phyloP scores from a whole-genome alignment of 2,888 invertebrate genomes.

The Pandemis corylana region DNA sequence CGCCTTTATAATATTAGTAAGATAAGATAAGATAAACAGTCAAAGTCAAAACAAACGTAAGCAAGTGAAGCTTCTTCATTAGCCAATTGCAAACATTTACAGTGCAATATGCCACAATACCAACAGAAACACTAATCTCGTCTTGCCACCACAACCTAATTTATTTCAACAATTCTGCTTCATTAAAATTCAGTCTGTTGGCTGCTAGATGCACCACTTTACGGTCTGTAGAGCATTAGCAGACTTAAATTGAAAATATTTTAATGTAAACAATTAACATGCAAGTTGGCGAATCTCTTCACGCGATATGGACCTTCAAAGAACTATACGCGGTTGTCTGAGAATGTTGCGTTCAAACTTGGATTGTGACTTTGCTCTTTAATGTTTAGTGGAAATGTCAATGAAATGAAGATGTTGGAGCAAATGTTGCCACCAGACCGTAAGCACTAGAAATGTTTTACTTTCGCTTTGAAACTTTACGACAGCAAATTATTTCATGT shows the following conservation, averaged over 20 bases:
- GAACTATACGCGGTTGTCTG: neutral
- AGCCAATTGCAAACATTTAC: neutral
- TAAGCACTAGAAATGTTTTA: neutral
- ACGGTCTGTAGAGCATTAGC: constrained; percentile 2
- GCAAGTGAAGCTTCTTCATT: neutral
- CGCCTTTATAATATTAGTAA: too few species aligned
- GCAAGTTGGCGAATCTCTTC: neutral
- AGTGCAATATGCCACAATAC: neutral
- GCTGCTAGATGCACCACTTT: constrained; percentile 15
- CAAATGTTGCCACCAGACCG: neutral
- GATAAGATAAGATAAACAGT: too few species aligned
- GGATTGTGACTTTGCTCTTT: neutral
- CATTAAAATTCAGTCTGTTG: constrained; percentile 27
- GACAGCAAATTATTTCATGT: neutral
- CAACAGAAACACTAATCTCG: neutral
- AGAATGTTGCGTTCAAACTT: constrained; percentile 1
- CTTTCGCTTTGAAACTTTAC: neutral
- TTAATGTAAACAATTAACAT: constrained; percentile 18
- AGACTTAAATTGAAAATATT: constrained; percentile 3
- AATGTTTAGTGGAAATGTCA: neutral
- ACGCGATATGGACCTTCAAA: neutral
- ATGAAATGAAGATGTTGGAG: neutral
- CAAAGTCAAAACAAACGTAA: too few species aligned
- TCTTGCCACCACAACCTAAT: neutral
- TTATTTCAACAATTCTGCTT: neutral